Base-by-base conservation (phyloP, 2,113 vertebrate species). In the Monarcha castaneiventris region DNA sequence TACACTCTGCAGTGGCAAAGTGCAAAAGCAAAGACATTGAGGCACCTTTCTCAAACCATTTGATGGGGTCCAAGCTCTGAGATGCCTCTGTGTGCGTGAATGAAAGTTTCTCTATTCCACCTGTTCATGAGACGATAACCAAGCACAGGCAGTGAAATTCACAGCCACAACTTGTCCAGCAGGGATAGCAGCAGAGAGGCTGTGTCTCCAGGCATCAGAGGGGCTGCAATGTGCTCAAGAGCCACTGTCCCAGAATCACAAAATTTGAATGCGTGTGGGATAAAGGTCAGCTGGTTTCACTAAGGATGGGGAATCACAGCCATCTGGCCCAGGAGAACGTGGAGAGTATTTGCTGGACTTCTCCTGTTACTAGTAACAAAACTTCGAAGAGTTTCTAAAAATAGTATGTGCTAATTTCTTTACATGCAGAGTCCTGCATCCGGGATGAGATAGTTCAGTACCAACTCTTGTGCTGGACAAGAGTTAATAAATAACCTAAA, bases 331-430 rank as follows among this genome's bases (percentile, higher is more conserved):
- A 63, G 26, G 61, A 84, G 84, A 91, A 73, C 4, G 2, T 35
- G n/a, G 77, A 46, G 18, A 68, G 23, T 59, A 75, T 66, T 96
- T 93, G 56, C 44, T 84, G 71, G 87, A 43, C 78, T 76, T 89
- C 79, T 94, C 41, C 7, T 56, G 49, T 86, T 73, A 58, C 75
- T 44, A 43, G 9, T 59, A 74, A 91, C 81, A 96, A 93, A 94
- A 91, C 49, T 91, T 68, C 74, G 49, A 44, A 79, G 80, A 82
- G 66, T 55, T 85, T 87, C 87, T 91, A 79, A 93, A 95, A 91
- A 77, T 84, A 95, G 55, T 33, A 80, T 27, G 43, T 89, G 69
- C 5, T 67, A 67, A 91, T 91, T 87, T 94, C 74, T 78, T 90
- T 77, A 86, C 43, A 83, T 3, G 1, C 11, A 48, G 18, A 39